phyloP scores from a whole-genome alignment of 2,113 vertebrate species.

The Ameiurus melas region DNA sequence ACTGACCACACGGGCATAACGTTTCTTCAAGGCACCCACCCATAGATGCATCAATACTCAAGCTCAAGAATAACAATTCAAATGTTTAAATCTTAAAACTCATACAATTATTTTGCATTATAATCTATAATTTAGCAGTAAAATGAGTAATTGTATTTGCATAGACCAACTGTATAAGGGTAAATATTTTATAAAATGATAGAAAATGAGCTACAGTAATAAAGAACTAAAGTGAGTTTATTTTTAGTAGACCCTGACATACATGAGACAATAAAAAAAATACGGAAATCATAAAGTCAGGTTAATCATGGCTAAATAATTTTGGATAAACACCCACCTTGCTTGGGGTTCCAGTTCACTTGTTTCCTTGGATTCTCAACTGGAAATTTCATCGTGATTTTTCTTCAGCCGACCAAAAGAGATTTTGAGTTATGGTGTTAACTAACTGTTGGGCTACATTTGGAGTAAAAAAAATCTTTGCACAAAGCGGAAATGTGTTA shows the following conservation, averaged over 20 bases:
- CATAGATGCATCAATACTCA: not conserved
- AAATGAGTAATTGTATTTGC: not conserved
- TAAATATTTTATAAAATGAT: not conserved
- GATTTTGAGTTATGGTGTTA: not conserved
- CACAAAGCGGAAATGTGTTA: not conserved
- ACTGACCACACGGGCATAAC: not conserved
- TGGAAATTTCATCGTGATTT: slow-evolving; percentile 96
- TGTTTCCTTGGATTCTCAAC: slow-evolving; percentile 94
- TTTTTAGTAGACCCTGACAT: not conserved
- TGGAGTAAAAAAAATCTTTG: not conserved
- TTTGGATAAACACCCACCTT: slow-evolving; percentile 82
- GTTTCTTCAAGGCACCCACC: not conserved
- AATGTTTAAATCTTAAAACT: not conserved
- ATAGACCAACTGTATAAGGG: not conserved
- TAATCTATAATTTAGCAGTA: not conserved
- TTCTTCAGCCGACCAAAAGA: slow-evolving; percentile 53
- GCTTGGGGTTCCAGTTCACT: slow-evolving; percentile 95
- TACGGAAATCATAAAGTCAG: not conserved
- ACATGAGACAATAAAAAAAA: not conserved
- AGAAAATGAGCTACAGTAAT: not conserved
- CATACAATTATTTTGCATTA: not conserved
- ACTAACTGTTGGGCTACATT: not conserved
- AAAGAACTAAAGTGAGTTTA: not conserved
- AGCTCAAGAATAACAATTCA: not conserved
- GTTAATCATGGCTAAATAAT: not conserved